These are phyloP conservation scores for Latheticus oryzae DNA, from an alignment of 2,888 invertebrate genomes.

Conservation along the genomic window DNA sequence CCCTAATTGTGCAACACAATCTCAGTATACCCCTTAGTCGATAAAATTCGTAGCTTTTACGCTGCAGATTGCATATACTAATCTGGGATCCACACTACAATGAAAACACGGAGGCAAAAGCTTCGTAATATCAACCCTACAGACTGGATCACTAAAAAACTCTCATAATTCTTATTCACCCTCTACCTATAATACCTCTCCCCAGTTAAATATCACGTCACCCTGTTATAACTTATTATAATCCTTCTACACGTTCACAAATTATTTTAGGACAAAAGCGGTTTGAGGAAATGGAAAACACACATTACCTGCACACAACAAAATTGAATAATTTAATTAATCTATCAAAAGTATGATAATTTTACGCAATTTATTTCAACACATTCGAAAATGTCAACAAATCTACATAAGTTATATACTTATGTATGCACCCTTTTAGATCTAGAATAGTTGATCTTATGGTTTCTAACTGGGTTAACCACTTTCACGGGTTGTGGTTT, in stretches of 20 bases:
- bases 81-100: conserved; percentile 12
- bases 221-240: conserved; percentile 46
- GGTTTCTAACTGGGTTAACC: too few species aligned
- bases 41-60: conserved; percentile 34
- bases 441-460: too few species aligned
- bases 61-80: conserved; percentile 20
- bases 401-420: too few species aligned
- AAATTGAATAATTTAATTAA: too few species aligned
- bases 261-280: conserved; percentile 33
- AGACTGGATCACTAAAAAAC: conserved; percentile 31
- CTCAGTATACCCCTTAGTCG: conserved; percentile 25
- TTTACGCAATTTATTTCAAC: too few species aligned
- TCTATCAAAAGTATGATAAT: too few species aligned
- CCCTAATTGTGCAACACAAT: conserved; percentile 30
- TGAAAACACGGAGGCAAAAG: conserved; percentile 12
- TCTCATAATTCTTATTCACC: conserved; percentile 10
- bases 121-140: conserved; percentile 22
- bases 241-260: conserved; percentile 44
- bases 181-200: conserved; percentile 36
- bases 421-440: too few species aligned
- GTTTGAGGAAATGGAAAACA: too few species aligned
- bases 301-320: too few species aligned
- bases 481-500: too few species aligned
- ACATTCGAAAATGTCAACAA: too few species aligned
- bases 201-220: conserved; percentile 41